phyloP scores from a whole-genome alignment of 2,797 vertebrate genomes.

The Squalus acanthias region DNA sequence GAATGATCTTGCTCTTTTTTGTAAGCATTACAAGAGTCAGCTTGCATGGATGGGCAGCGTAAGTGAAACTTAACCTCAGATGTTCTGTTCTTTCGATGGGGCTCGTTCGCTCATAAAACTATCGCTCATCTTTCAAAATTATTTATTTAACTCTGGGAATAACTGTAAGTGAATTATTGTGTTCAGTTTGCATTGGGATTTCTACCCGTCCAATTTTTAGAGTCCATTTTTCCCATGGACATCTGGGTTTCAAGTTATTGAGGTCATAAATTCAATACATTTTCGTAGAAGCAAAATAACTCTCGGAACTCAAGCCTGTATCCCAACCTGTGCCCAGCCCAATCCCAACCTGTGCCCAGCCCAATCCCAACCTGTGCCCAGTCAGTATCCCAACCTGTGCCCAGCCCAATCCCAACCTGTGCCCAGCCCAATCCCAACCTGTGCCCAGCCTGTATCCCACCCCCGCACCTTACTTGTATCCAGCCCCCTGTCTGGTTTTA shows the following conservation, averaged over 20 bases:
- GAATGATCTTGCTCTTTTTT: neutral
- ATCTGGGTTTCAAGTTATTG: conserved; percentile 2
- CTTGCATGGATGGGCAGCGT: neutral
- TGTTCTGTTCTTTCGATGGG: neutral
- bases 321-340: neutral
- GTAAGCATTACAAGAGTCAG: neutral
- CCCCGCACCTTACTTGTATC: neutral
- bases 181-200: neutral
- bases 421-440: neutral
- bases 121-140: neutral
- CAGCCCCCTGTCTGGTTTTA: neutral
- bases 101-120: neutral
- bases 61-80: neutral
- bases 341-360: neutral
- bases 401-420: no score
- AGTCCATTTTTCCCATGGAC: neutral
- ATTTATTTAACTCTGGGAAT: neutral
- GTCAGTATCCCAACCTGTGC: no score
- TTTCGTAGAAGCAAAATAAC: neutral
- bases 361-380: no score
- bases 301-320: neutral
- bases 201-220: neutral
- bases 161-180: neutral
- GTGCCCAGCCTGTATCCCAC: neutral
- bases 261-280: neutral